phyloP scores from a whole-genome alignment of 2,797 vertebrate species.

The Etheostoma perlongum region DNA sequence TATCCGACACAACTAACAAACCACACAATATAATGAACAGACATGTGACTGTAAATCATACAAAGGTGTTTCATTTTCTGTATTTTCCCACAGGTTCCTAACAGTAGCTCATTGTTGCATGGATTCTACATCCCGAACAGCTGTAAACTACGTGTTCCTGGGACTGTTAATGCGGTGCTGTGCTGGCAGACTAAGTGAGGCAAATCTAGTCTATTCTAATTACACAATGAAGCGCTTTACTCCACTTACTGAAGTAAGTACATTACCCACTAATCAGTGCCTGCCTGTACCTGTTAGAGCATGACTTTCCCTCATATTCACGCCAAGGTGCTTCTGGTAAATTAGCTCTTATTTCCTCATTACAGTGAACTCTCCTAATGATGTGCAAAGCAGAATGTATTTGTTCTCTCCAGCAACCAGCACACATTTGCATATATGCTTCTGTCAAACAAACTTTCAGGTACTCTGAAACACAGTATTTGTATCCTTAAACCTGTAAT shows the following conservation, averaged over 20 bases:
- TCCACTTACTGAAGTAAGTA: constrained; percentile 75
- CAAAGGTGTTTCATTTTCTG: constrained; percentile 8
- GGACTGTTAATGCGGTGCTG: constrained; percentile 56
- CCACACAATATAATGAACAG: not conserved
- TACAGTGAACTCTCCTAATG: constrained; percentile 31
- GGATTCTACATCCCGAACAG: constrained; percentile 54
- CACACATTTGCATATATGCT: constrained; percentile 8
- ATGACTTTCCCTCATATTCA: constrained; percentile 57
- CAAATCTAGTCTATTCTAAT: constrained; percentile 78
- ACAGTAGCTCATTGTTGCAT: constrained; percentile 62
- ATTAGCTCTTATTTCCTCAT: constrained; percentile 53
- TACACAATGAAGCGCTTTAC: constrained; percentile 75
- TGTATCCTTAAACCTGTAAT: not conserved
- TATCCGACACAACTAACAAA: not conserved
- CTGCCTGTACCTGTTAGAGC: constrained; percentile 73
- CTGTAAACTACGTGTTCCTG: constrained; percentile 69
- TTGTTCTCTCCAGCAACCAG: not conserved
- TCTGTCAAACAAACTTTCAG: constrained; percentile 2
- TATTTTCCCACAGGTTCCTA: constrained; percentile 24
- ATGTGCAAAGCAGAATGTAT: constrained; percentile 25
- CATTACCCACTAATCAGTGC: constrained; percentile 82
- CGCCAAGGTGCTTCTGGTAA: constrained; percentile 56
- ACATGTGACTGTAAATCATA: constrained; percentile 3
- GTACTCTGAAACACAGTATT: not conserved
- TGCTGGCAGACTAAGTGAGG: constrained; percentile 64